phyloP scores from a whole-genome alignment of 1,140 invertebrate species.

The Copidosoma floridanum region DNA sequence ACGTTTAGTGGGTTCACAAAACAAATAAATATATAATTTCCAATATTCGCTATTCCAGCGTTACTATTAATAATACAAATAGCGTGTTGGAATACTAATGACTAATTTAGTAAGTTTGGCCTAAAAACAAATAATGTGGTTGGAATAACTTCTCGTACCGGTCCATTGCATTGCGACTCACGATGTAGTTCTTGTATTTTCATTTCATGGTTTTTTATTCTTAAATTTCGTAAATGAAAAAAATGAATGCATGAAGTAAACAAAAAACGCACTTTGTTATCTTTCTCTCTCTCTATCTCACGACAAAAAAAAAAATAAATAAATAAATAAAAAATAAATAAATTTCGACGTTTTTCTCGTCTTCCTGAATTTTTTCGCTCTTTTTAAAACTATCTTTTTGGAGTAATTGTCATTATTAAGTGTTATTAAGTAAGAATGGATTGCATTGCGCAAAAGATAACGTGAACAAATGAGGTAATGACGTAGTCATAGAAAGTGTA shows the following conservation, averaged over 20 bases:
- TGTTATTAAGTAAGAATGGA: constrained; percentile 1
- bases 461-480: neutral
- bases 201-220: neutral
- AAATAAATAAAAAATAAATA: neutral
- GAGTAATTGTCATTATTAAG: constrained; percentile 15
- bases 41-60: too few species aligned
- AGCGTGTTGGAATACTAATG: constrained; percentile 47
- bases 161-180: neutral
- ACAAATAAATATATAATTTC: too few species aligned
- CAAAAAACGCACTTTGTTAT: neutral
- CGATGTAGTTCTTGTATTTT: neutral
- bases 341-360: constrained; percentile 16
- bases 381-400: constrained; percentile 14
- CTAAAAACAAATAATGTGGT: constrained; percentile 41
- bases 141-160: constrained; percentile 30
- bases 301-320: constrained; percentile 1
- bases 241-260: neutral
- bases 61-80: neutral
- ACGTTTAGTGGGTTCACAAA: too few species aligned
- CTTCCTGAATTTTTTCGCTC: constrained; percentile 19
- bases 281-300: constrained; percentile 8
- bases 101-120: constrained; percentile 48
- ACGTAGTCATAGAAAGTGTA: constrained; percentile 2
- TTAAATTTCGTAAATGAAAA: neutral
- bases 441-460: neutral